Evolutionary conservation across 1,140 invertebrate species (phyloP), one percentile per base, ranked within the genome.

Genomic region (Lepidostoma basale): DNA sequence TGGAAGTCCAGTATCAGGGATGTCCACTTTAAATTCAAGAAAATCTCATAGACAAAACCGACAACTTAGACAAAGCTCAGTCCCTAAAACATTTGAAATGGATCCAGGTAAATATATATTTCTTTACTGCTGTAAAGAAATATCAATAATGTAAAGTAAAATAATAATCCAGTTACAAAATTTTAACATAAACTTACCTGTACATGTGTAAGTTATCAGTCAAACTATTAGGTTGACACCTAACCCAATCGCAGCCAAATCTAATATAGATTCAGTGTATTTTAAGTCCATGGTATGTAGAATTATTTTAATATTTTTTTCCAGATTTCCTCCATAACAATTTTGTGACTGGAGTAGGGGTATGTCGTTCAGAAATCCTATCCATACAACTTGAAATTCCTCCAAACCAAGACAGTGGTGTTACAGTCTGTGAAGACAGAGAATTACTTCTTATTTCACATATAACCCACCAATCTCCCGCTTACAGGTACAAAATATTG

Each of bases 351-450:
- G 77, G 75, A 16, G 73, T 77, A 36, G 85, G 83, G 16, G 85
- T 91, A 18, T 90, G 89, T 75, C 87, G 90, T 68, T 81, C 85
- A 2, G 90, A 93, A 77, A 85, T 85, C 0, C 79, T 89, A 40
- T 87, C 88, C 58, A 83, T 92, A 12, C 87, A 86, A 26, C 78
- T 93, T 52, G 85, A 87, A 74, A 79, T 83, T 33, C 77, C 74
- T 75, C 85, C 67, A 69, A 85, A 76, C 26, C 83, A 80, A 67
- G 83, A 74, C 73, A 83, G 76, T 74, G 85, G 76, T 44, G 74
- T 81, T 69, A 81, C 77, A 42, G 74, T 82, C 16, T 74, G 82
- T 75, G 76, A 81, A 62, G 79, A 83, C 25, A 78, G 78, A 60
- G 79, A 80, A 8, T 74, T 79, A 3, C 75, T 86, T 12, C 76